These are phyloP conservation scores for Thaleichthys pacificus DNA, from an alignment of 2,797 vertebrate species.

Conservation along the genomic window DNA sequence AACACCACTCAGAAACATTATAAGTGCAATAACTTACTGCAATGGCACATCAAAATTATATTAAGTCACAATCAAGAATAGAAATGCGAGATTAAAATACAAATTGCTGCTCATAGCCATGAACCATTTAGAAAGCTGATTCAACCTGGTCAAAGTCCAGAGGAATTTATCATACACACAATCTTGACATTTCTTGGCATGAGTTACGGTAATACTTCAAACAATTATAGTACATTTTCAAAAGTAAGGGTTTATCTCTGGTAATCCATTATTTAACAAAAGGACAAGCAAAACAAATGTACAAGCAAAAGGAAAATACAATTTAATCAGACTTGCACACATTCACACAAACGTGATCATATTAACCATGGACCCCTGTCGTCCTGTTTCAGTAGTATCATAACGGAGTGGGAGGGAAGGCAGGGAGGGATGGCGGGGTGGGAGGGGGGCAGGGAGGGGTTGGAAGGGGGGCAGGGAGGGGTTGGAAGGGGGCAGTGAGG, in stretches of 20 bases:
- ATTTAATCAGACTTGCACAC: constrained; percentile 55
- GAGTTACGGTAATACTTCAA: constrained; percentile 63
- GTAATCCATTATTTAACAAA: constrained; percentile 68
- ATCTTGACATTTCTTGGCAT: constrained; percentile 58
- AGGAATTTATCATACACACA: constrained; percentile 49
- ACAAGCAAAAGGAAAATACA: constrained; percentile 67
- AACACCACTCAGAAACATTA: constrained; percentile 52
- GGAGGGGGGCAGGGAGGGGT: constrained; percentile 31
- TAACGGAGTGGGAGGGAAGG: constrained; percentile 62
- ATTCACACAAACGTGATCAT: constrained; percentile 62
- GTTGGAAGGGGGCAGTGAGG: neutral
- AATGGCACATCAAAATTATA: constrained; percentile 58
- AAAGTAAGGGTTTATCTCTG: constrained; percentile 58
- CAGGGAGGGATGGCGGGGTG: constrained; percentile 28
- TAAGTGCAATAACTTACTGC: constrained; percentile 88
- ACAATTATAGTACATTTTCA: constrained; percentile 37
- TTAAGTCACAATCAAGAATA: constrained; percentile 64
- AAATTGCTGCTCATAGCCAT: constrained; percentile 64
- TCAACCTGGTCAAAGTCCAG: constrained; percentile 58
- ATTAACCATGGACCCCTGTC: constrained; percentile 58
- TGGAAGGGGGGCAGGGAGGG: constrained; percentile 34
- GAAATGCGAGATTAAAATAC: constrained; percentile 71
- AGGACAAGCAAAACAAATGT: constrained; percentile 35
- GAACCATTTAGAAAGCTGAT: constrained; percentile 59
- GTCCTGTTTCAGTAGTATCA: constrained; percentile 81